Conservation (phyloP, 2,888 invertebrate genomes). For the Xylocampa areola region DNA sequence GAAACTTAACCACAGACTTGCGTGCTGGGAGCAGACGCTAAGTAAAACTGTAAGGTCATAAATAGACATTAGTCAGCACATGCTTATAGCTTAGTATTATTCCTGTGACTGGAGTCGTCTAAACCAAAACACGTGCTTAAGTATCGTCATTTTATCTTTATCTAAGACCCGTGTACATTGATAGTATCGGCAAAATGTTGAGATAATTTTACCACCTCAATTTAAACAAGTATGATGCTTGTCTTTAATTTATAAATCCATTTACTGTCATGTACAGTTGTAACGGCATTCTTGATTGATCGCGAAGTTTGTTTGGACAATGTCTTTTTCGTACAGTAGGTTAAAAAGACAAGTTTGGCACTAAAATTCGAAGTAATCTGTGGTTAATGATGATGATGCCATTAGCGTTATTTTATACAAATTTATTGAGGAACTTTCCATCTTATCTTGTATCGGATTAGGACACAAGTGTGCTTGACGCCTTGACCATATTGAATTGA, state of each 20-base stretch:
- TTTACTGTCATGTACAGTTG: constrained; percentile 7
- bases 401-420: constrained; percentile 21
- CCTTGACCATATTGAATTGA: not conserved
- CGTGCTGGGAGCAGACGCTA: too few species aligned
- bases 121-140: too few species aligned
- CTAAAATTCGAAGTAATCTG: constrained; percentile 5
- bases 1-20: too few species aligned
- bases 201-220: too few species aligned
- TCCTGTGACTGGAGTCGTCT: too few species aligned
- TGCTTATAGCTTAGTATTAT: too few species aligned
- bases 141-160: too few species aligned
- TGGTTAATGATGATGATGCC: constrained; percentile 4
- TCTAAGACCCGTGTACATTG: too few species aligned
- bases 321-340: constrained; percentile 11
- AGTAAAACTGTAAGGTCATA: too few species aligned
- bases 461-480: constrained; percentile 4
- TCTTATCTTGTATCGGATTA: not conserved
- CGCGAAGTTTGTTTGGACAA: constrained; percentile 8
- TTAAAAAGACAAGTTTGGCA: constrained; percentile 10
- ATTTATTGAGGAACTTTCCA: not conserved
- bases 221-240: not conserved
- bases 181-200: too few species aligned
- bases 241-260: constrained; percentile 2
- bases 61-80: too few species aligned
- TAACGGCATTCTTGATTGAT: constrained; percentile 24